Evolutionary conservation across 2,113 vertebrate genomes (phyloP).

Genomic region (Notechis scutatus): DNA sequence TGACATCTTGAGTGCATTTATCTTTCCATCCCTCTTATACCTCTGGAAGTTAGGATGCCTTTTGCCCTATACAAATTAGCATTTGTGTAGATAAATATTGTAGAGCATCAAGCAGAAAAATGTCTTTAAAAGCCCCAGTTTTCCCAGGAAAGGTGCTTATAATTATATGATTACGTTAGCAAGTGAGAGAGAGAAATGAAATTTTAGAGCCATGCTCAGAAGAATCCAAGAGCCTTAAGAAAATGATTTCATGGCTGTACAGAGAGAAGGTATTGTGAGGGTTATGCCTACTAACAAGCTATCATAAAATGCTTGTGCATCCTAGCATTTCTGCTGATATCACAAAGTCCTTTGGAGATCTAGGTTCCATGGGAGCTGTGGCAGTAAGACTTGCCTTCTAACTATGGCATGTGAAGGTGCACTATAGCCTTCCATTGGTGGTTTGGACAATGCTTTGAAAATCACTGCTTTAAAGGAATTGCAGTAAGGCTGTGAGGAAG

Average conservation of each 20-base stretch:
- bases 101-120: slow-evolving; percentile 36
- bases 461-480: background rate
- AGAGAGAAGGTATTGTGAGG: too few species aligned
- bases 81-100: slow-evolving; percentile 48
- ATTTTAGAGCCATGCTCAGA: background rate
- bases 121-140: slow-evolving; percentile 28
- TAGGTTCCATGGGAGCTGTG: background rate
- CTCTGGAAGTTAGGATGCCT: background rate
- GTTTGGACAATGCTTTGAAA: background rate
- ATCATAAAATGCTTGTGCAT: background rate
- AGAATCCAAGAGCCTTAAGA: too few species aligned
- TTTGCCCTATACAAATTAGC: slow-evolving; percentile 48
- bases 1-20: background rate
- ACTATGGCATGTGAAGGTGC: background rate
- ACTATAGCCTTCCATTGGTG: background rate
- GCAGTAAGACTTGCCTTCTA: background rate
- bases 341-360: background rate
- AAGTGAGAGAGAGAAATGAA: slow-evolving; percentile 28
- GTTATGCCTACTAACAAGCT: too few species aligned
- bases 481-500: background rate
- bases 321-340: background rate
- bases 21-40: background rate
- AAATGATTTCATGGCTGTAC: too few species aligned
- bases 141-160: background rate
- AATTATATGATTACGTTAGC: slow-evolving; percentile 35